Percentiles rank a stretch among this genome's conserved stretches.
phyloP scores from a whole-genome alignment of 2,797 vertebrate genomes.

The Pangasius mekongensis region DNA sequence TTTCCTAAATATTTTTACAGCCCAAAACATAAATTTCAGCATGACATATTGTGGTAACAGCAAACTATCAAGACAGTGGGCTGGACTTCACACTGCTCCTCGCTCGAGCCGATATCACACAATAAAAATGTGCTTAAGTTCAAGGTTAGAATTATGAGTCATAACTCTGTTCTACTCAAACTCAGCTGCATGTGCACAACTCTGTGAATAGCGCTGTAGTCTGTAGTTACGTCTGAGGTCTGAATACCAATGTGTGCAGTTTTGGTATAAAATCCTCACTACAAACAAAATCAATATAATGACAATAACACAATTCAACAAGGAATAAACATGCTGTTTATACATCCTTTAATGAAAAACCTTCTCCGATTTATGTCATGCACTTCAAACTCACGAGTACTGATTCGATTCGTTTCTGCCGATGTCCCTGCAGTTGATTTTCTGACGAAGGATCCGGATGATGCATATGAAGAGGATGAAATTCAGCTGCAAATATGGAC shows the following conservation, averaged over 20 bases:
- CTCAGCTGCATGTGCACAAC: background rate
- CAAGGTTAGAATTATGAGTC: background rate
- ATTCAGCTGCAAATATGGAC: constrained; percentile 79
- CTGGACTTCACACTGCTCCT: no score
- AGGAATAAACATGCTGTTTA: background rate
- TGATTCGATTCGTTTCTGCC: constrained; percentile 90
- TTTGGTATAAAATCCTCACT: background rate
- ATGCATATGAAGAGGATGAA: constrained; percentile 93
- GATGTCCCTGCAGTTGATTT: constrained; percentile 91
- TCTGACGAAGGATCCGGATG: constrained; percentile 93
- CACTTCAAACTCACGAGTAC: constrained; percentile 83
- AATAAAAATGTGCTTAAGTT: background rate
- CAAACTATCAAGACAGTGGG: background rate
- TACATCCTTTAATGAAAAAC: background rate
- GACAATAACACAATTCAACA: background rate
- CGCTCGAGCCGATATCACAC: background rate
- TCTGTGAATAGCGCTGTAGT: background rate
- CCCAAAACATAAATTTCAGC: background rate
- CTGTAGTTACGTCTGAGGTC: background rate
- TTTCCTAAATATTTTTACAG: background rate
- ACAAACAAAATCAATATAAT: background rate
- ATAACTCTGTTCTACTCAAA: background rate
- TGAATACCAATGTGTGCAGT: background rate
- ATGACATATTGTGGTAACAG: background rate
- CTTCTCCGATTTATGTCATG: background rate